Evolutionary conservation across 2,113 vertebrate genomes (phyloP), one percentile per base, ranked within the genome.

Genomic region (Pteronura brasiliensis): DNA sequence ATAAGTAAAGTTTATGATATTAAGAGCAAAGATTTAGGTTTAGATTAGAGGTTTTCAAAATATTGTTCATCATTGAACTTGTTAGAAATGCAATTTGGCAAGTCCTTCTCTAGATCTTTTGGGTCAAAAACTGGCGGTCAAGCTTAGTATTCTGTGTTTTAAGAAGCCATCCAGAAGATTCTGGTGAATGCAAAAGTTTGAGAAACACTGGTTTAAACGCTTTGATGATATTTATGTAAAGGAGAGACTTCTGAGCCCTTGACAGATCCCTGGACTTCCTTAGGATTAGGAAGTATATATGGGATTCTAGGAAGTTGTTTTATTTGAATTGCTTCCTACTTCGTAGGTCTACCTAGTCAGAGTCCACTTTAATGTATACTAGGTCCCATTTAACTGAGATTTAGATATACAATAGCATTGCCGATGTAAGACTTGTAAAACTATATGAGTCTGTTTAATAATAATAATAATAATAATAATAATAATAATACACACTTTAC

Each of bases 11-110:
- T 47, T 82, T 97, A 25, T 88, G 74, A 36, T 93, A 87, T 96
- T 61, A 55, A 83, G 31, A 83, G 72, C 23, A 20, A 83, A 76
- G 18, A 81, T n/a, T 95, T 84, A 57, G 12, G 9, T 92, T 95
- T 97, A 67, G 88, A 86, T 77, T 29, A 92, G 25, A 88, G 20
- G 3, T 90, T 90, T 42, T 94, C n/a, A 91, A 44, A 94, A 89
- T 23, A 47, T 59, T 36, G 31, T 69, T 47, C 23, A 47, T 1
- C 31, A 85, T 61, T 20, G 49, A 95, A 57, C 11, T 88, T 88
- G 63, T 90, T 89, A 85, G 79, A 92, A 91, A 91, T 72, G 49
- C 76, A 94, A 34, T 86, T 55, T 97, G 44, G 77, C 10, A 96
- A 63, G 17, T 7, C 13, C 4, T 2, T n/a, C 29, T 31, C 31